A percentile compares a stretch with the other conserved stretches of the same genome.
Evolutionary conservation across 1,140 invertebrate species (phyloP).

Genomic region (Drosophila serrata): DNA sequence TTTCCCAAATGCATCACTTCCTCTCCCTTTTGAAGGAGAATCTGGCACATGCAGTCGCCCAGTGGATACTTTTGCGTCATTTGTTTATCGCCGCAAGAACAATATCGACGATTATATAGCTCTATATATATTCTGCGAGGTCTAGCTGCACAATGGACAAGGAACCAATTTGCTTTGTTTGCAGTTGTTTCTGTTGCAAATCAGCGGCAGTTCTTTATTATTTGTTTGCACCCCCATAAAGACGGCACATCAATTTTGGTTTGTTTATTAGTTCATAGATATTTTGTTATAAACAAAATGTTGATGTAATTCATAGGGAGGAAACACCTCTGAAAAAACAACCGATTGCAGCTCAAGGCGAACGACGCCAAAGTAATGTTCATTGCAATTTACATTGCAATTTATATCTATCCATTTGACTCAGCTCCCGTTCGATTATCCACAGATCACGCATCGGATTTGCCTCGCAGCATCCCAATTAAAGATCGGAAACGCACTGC

Average conservation of each 20-base stretch:
- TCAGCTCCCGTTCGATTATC: conserved; percentile 28
- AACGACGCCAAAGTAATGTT: conserved; percentile 41
- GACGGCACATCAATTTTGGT: conserved; percentile 30
- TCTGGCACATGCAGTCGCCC: conserved; percentile 28
- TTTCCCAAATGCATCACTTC: conserved; percentile 51
- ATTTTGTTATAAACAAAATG: conserved; percentile 52
- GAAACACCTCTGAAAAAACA: conserved; percentile 18
- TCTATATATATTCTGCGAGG: conserved; percentile 28
- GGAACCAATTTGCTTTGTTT: conserved; percentile 60
- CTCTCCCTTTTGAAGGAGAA: conserved; percentile 50
- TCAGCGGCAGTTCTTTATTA: conserved; percentile 39
- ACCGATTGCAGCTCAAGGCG: not conserved
- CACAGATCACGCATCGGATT: conserved; percentile 56
- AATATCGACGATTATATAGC: conserved; percentile 48
- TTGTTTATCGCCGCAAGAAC: conserved; percentile 56
- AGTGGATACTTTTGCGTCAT: conserved; percentile 65
- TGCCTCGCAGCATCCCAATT: conserved; percentile 40
- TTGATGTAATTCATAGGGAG: conserved; percentile 27
- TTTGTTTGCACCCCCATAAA: conserved; percentile 34
- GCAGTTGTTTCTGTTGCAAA: conserved; percentile 52
- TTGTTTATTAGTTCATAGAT: conserved; percentile 33
- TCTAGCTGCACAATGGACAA: conserved; percentile 49
- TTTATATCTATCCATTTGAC: conserved; percentile 8
- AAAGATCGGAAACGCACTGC: conserved; percentile 36
- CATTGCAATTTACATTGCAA: conserved; percentile 35